Conservation (phyloP, 2,888 invertebrate genomes). For the Nesidiocoris tenuis region DNA sequence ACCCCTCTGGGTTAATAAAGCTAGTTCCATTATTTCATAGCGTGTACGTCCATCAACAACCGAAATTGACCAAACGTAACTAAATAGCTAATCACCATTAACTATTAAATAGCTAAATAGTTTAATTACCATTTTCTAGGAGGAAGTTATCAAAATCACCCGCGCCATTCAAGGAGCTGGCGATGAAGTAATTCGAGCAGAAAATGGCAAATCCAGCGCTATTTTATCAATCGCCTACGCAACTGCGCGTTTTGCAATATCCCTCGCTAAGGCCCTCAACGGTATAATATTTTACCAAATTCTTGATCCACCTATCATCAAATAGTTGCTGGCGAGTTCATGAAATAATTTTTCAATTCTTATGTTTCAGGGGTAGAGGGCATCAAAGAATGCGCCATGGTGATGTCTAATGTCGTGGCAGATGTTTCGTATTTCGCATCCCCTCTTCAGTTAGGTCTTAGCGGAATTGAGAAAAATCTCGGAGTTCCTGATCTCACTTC, state of each 20-base stretch:
- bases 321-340: background rate
- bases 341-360: too few relatives aligned
- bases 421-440: constrained; percentile 45
- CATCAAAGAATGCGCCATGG: constrained; percentile 45
- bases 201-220: constrained; percentile 64
- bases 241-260: constrained; percentile 61
- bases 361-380: constrained; percentile 55
- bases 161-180: constrained; percentile 61
- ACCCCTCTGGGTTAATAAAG: too few relatives aligned
- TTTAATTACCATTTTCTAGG: too few relatives aligned
- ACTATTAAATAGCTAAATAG: too few relatives aligned
- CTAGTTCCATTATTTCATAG: too few relatives aligned
- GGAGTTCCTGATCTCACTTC: constrained; percentile 45
- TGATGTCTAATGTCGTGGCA: constrained; percentile 46
- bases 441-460: constrained; percentile 44
- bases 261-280: constrained; percentile 58
- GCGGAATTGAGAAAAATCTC: constrained; percentile 47
- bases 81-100: too few relatives aligned
- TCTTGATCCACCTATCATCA: too few relatives aligned
- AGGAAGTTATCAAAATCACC: constrained; percentile 56
- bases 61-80: too few relatives aligned
- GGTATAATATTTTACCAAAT: constrained; percentile 6
- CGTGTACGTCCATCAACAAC: too few relatives aligned
- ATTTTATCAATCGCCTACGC: constrained; percentile 66
- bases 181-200: constrained; percentile 64